Conservation (phyloP, 2,113 vertebrate genomes). For the Hoplias malabaricus region DNA sequence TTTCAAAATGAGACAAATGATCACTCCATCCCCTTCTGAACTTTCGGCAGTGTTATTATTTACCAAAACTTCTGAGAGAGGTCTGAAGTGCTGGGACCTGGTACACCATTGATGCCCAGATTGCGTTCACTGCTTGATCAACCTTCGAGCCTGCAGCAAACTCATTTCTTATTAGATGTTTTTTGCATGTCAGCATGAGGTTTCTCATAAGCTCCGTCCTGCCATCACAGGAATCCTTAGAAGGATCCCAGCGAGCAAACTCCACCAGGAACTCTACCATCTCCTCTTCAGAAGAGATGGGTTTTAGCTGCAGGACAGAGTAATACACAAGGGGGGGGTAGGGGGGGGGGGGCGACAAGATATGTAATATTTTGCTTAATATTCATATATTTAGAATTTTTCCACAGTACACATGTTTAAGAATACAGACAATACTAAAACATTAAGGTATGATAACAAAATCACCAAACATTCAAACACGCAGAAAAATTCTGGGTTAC, state of each 20-base stretch:
- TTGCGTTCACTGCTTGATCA: constrained; percentile 94
- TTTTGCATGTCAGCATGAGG: constrained; percentile 85
- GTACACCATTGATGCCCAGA: constrained; percentile 96
- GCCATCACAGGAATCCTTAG: constrained; percentile 79
- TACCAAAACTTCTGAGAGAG: constrained; percentile 88
- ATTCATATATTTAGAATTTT: no score
- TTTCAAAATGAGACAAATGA: no score
- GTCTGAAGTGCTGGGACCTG: constrained; percentile 87
- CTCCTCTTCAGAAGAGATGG: constrained; percentile 67
- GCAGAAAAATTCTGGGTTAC: no score
- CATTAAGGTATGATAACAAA: no score
- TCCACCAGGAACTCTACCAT: constrained; percentile 82
- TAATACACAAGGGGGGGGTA: background rate
- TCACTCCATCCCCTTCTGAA: no score
- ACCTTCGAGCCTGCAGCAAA: constrained; percentile 84
- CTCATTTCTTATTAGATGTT: constrained; percentile 87
- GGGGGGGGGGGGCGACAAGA: no score
- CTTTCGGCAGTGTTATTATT: constrained; percentile 50
- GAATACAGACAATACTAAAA: no score
- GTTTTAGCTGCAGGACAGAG: constrained; percentile 65
- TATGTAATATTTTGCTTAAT: no score
- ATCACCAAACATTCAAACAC: no score
- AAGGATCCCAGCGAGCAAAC: constrained; percentile 90
- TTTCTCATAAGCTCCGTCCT: constrained; percentile 85
- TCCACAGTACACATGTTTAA: no score